Evolutionary conservation across 2,888 invertebrate genomes (phyloP).

Genomic region (Cheilosia variabilis): DNA sequence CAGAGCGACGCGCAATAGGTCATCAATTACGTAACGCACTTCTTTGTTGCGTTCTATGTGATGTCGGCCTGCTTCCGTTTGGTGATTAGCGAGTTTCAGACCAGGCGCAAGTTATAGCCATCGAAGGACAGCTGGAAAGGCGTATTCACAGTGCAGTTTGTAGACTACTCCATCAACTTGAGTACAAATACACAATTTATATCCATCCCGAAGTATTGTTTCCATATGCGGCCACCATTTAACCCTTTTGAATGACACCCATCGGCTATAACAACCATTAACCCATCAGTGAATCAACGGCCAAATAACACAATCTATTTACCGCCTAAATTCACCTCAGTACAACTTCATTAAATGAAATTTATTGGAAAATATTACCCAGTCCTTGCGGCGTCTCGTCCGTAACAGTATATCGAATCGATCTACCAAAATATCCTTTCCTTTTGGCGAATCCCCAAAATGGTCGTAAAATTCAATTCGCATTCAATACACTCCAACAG

Average conservation of each 20-base stretch:
- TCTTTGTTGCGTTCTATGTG: too few species aligned
- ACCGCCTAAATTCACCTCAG: constrained; percentile 61
- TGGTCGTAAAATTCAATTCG: constrained; percentile 71
- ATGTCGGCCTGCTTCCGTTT: too few species aligned
- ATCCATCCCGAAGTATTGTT: too few species aligned
- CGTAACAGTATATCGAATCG: constrained; percentile 23
- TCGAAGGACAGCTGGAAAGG: too few species aligned
- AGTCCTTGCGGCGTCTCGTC: neutral
- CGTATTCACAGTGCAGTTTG: too few species aligned
- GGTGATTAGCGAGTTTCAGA: too few species aligned
- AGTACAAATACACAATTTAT: too few species aligned
- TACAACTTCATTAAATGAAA: constrained; percentile 74
- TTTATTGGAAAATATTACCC: constrained; percentile 69
- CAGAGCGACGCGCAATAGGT: too few species aligned
- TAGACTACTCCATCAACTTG: too few species aligned
- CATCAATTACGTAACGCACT: too few species aligned
- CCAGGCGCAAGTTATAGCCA: too few species aligned
- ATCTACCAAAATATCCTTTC: constrained; percentile 48
- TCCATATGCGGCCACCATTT: neutral
- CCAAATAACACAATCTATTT: constrained; percentile 41
- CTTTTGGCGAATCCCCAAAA: constrained; percentile 60
- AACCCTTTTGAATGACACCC: constrained; percentile 22
- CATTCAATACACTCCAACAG: constrained; percentile 49
- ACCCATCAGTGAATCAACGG: constrained; percentile 40
- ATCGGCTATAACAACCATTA: constrained; percentile 47